Evolutionary conservation across 2,797 vertebrate genomes (phyloP), one percentile per base, ranked within the genome.

Genomic region (Neopelma chrysocephalum): DNA sequence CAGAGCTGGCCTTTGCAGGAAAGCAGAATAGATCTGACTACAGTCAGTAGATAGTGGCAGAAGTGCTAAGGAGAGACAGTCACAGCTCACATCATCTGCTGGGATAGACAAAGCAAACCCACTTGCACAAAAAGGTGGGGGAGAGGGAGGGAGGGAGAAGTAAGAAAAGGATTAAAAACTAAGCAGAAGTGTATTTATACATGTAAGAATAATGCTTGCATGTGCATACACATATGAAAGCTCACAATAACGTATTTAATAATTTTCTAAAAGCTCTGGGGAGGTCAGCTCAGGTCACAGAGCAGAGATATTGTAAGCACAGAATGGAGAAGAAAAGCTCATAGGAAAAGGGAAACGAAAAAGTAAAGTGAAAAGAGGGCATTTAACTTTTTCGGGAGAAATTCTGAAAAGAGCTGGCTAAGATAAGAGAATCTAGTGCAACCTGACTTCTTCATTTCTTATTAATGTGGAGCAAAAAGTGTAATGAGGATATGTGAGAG

Each of bases 391-490:
- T 51, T 1, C 6, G 36, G 53, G 32, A 78, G 32, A 47, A 78
- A 91, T 73, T 80, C 58, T 94, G 80, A 85, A 91, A 79, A 71
- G 57, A 90, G 68, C 72, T 90, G 87, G 58, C 70, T 76, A 54
- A 82, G 72, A 77, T 90, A 93, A 87, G 61, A 85, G 68, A 92
- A 86, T 53, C 54, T 93, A 89, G 69, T 62, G 78, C 51, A 91
- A 86, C 38, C 83, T 70, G 92, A 87, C 47, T 91, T 84, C 62
- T 82, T 91, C 42, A 75, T 92, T 90, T 84, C 65, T 91, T 95
- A 90, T 92, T 95, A 89, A 93, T 84, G 66, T 36, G 70, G 68
- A 87, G 56, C 83, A 94, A 94, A 96, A 94, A 69, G 29, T 34
- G n/a, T 82, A 93, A 94, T 80, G 86, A 94, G 78, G 57, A 56